Evolutionary conservation across 1,140 invertebrate species (phyloP).

Genomic region (Globodera rostochiensis): DNA sequence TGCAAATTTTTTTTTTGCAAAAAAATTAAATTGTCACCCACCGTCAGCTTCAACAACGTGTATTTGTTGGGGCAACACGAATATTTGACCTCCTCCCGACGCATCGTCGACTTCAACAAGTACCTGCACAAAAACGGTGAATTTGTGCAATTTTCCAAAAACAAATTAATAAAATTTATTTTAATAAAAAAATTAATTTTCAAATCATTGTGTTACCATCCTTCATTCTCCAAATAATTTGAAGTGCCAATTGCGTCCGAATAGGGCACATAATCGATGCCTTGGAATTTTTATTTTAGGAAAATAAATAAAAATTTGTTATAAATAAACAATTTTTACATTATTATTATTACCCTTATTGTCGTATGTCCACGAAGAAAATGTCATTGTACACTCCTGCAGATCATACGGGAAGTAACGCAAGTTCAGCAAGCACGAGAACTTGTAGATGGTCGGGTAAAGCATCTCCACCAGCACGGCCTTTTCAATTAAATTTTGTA

Average conservation of each 20-base stretch:
- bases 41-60: constrained; percentile 58
- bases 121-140: constrained; percentile 2
- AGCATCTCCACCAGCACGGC: constrained; percentile 59
- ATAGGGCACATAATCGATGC: constrained; percentile 62
- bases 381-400: constrained; percentile 61
- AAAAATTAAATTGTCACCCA: constrained; percentile 4
- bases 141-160: neutral
- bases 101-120: constrained; percentile 45
- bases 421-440: constrained; percentile 61
- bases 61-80: constrained; percentile 64
- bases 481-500: constrained; percentile 34
- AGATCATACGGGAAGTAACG: constrained; percentile 62
- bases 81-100: constrained; percentile 59
- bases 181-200: no score
- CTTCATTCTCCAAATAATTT: constrained; percentile 63
- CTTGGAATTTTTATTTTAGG: constrained; percentile 5
- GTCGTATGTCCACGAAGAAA: constrained; percentile 67
- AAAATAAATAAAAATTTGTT: neutral
- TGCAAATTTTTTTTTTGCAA: constrained; percentile 6
- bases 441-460: constrained; percentile 64
- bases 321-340: neutral
- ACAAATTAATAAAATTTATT: neutral
- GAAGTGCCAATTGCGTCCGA: constrained; percentile 59
- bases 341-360: constrained; percentile 36
- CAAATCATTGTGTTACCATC: constrained; percentile 53